Conservation (phyloP, 2,113 vertebrate genomes). For the Myotis brandtii region DNA sequence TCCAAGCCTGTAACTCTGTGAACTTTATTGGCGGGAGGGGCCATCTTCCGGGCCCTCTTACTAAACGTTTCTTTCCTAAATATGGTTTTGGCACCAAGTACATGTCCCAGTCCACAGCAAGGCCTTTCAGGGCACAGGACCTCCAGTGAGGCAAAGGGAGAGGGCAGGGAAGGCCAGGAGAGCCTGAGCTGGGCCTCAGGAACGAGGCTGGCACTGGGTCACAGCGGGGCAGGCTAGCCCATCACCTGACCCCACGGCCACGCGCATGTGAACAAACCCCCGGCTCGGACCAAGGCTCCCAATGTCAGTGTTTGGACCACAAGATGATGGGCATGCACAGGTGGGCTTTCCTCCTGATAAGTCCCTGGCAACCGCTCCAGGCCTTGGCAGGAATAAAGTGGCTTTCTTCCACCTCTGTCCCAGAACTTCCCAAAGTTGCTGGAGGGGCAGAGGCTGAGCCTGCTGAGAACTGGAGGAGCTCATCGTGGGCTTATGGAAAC, state of each 20-base stretch:
- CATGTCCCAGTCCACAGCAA: not conserved
- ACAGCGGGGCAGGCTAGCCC: not conserved
- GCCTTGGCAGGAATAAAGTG: not conserved
- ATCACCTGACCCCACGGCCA: rapidly evolving
- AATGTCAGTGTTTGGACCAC: not conserved
- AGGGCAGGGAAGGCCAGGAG: not conserved
- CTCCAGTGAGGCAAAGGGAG: not conserved
- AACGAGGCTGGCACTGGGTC: no score
- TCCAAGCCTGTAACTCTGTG: not conserved
- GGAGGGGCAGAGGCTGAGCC: not conserved
- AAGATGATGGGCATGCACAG: rapidly evolving
- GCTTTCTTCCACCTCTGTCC: not conserved
- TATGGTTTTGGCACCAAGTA: not conserved
- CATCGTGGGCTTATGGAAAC: rapidly evolving
- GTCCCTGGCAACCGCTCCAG: not conserved
- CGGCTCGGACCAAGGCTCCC: rapidly evolving
- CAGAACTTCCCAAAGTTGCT: not conserved
- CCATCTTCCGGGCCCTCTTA: not conserved
- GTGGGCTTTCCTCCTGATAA: constrained; percentile 7
- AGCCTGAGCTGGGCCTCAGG: not conserved
- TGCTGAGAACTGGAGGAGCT: rapidly evolving
- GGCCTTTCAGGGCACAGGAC: not conserved
- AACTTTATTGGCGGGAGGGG: constrained; percentile 45
- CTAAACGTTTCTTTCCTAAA: constrained; percentile 4
- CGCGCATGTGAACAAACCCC: not conserved